Percentiles rank a stretch among this genome's conserved stretches.
These are phyloP conservation scores for Cyanistes caeruleus DNA, from an alignment of 2,113 vertebrate genomes.

Conservation along the genomic window DNA sequence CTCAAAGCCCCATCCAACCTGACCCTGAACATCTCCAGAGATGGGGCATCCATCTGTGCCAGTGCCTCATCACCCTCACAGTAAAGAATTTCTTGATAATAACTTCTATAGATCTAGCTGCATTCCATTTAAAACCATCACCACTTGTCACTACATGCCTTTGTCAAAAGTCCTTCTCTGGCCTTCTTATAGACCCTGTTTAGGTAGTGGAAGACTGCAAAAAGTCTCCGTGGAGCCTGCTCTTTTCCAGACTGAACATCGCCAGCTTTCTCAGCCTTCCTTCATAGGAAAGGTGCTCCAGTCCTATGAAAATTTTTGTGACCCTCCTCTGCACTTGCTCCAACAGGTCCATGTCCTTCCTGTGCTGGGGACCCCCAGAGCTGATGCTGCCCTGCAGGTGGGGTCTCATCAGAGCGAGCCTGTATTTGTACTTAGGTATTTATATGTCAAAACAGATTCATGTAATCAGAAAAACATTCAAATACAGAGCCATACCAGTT, in stretches of 20 bases:
- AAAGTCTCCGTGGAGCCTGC: not conserved
- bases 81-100: not conserved
- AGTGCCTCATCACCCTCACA: not conserved
- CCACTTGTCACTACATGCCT: not conserved
- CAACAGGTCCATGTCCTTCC: not conserved
- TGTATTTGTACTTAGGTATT: not conserved
- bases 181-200: not conserved
- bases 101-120: not conserved
- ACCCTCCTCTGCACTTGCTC: rapidly evolving
- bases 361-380: not conserved
- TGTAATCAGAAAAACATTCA: not conserved
- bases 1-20: not conserved
- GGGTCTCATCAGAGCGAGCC: not conserved
- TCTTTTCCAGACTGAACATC: not conserved
- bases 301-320: not conserved
- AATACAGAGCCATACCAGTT: not conserved
- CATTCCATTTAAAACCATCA: not conserved
- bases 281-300: not conserved
- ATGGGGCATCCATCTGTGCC: not conserved
- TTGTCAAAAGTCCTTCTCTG: not conserved
- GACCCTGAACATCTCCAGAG: not conserved
- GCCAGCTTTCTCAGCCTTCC: not conserved
- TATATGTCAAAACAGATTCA: not conserved
- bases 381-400: not conserved
- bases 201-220: not conserved